Evolutionary conservation across 2,113 vertebrate genomes (phyloP).

Genomic region (Sceloporus tristichus): DNA sequence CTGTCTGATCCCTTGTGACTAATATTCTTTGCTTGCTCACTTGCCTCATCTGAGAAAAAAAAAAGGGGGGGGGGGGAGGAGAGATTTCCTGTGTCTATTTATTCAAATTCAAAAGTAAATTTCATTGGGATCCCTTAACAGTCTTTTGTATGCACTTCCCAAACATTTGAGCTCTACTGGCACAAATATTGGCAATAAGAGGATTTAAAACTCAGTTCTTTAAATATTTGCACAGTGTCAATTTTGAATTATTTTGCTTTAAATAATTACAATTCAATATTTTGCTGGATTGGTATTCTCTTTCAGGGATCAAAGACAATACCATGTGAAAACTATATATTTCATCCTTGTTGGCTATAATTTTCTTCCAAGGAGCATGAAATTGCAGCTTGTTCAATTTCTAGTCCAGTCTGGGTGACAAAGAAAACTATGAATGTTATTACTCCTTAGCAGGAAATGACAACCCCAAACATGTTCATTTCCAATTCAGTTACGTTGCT

Average conservation of each 20-base stretch:
- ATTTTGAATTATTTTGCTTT: constrained; percentile 37
- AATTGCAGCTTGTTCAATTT: background rate
- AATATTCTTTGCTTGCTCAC: constrained; percentile 19
- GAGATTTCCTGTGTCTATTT: constrained; percentile 25
- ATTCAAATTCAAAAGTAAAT: constrained; percentile 44
- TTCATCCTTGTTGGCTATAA: background rate
- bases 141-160: constrained; percentile 35
- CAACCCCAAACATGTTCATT: background rate
- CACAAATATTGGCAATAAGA: constrained; percentile 36
- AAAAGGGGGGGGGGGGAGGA: background rate
- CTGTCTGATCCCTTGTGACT: background rate
- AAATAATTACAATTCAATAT: constrained; percentile 37
- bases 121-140: constrained; percentile 38
- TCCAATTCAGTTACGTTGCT: background rate
- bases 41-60: constrained; percentile 21
- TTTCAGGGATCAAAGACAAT: constrained; percentile 8
- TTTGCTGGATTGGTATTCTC: constrained; percentile 2
- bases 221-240: constrained; percentile 42
- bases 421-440: background rate
- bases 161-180: constrained; percentile 30
- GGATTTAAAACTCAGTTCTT: constrained; percentile 39
- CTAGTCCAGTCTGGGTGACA: background rate
- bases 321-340: constrained; percentile 5
- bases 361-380: background rate
- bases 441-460: background rate